phyloP scores from a whole-genome alignment of 30 jellyfish, hydroid and myxozoan species.

The Cassiopea xamachana region DNA sequence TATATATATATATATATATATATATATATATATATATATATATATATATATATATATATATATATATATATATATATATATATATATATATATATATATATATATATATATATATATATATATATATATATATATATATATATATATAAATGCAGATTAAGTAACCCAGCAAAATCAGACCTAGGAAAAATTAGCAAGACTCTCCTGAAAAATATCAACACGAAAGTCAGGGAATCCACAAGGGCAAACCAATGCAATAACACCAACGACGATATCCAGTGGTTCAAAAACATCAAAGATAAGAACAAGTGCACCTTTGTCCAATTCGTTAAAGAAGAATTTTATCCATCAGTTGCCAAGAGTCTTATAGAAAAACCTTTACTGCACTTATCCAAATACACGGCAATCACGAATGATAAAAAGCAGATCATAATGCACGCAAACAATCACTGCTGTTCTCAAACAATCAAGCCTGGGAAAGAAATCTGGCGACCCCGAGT shows the following conservation, averaged over 20 bases:
- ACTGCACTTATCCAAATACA: background rate
- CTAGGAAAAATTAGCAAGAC: background rate
- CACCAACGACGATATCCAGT: background rate
- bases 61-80: no score
- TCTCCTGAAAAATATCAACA: slow-evolving; percentile 29
- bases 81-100: no score
- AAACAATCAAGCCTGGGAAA: no score
- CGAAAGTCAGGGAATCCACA: slow-evolving; percentile 1
- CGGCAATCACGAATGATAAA: background rate
- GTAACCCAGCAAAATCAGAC: slow-evolving; percentile 76
- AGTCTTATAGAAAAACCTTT: background rate
- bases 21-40: no score
- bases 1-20: no score
- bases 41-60: no score
- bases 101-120: no score
- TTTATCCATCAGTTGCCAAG: background rate
- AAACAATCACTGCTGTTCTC: no score
- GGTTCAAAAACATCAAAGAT: background rate
- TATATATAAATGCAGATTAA: slow-evolving; percentile 64
- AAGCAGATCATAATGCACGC: no score
- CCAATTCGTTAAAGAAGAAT: background rate
- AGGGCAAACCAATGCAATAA: slow-evolving; percentile 23
- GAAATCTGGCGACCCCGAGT: no score
- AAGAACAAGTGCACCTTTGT: background rate
- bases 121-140: no score